Percentiles rank a stretch among this genome's conserved stretches.
Conservation (phyloP, 2,888 invertebrate genomes). For the Corbicula japonica region DNA sequence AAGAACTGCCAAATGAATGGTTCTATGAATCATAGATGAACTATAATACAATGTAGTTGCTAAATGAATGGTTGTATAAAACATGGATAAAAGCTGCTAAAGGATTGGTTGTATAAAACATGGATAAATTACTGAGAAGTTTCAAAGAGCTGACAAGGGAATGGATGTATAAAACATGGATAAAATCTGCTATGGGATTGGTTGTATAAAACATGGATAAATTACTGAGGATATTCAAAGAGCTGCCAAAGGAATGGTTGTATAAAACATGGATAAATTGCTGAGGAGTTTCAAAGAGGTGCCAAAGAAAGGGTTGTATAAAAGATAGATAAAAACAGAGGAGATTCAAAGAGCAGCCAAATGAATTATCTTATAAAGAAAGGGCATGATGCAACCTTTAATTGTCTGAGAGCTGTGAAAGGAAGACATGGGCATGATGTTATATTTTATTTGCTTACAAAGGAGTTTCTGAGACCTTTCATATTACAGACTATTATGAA, state of each 20-base stretch:
- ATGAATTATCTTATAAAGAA: not conserved
- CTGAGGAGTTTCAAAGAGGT: not conserved
- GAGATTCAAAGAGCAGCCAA: not conserved
- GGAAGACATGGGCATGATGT: too few relatives aligned
- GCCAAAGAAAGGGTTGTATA: not conserved
- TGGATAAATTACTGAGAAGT: not conserved
- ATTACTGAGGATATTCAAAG: too few relatives aligned
- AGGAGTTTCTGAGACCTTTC: too few relatives aligned
- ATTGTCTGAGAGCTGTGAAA: conserved; percentile 88
- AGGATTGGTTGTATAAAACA: not conserved
- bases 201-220: not conserved
- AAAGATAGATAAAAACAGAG: not conserved
- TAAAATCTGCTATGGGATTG: not conserved
- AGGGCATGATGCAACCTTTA: conserved; percentile 53
- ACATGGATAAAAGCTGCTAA: conserved; percentile 6
- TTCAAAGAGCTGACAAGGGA: not conserved
- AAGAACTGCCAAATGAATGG: too few relatives aligned
- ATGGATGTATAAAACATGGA: not conserved
- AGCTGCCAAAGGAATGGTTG: not conserved
- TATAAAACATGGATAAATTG: not conserved
- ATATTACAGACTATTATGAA: too few relatives aligned
- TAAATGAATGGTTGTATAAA: conserved; percentile 88
- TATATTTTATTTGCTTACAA: too few relatives aligned
- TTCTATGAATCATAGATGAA: not conserved
- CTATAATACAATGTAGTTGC: conserved; percentile 87